Percentiles rank a stretch among this genome's conserved stretches.
Evolutionary conservation across 2,888 invertebrate species (phyloP).

Genomic region (Clepsis dumicolana): DNA sequence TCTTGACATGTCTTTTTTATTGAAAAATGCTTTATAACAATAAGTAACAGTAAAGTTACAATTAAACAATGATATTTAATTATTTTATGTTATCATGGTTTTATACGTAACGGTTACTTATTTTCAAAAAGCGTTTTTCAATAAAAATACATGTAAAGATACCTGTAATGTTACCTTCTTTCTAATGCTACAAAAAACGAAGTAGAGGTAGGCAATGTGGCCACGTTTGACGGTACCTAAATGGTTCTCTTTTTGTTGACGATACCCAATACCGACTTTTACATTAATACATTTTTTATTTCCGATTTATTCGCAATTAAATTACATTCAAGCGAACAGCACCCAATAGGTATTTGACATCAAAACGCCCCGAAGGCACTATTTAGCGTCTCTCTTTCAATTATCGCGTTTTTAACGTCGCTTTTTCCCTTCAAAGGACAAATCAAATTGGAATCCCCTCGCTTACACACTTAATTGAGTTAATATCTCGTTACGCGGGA

Average conservation of each 20-base stretch:
- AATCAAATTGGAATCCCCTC: slow-evolving; percentile 38
- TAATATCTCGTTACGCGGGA: slow-evolving; percentile 43
- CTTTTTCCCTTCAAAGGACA: slow-evolving; percentile 43
- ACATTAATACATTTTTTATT: background rate
- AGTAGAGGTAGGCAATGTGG: too few species aligned
- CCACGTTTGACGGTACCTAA: too few species aligned
- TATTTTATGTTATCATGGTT: too few species aligned
- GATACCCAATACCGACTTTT: background rate
- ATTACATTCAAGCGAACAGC: background rate
- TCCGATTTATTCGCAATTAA: background rate
- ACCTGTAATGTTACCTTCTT: too few species aligned
- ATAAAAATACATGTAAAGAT: too few species aligned
- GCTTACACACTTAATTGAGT: slow-evolving; percentile 39
- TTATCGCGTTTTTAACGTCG: slow-evolving; percentile 39
- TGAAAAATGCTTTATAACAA: too few species aligned
- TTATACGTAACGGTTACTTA: too few species aligned
- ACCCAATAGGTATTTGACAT: background rate
- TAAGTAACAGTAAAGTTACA: too few species aligned
- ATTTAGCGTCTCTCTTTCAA: slow-evolving; percentile 41
- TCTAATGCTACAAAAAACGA: too few species aligned
- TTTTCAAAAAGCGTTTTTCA: too few species aligned
- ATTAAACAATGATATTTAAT: too few species aligned
- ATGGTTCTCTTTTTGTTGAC: background rate
- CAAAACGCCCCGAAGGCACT: slow-evolving; percentile 28
- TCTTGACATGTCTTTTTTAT: too few species aligned